Conservation (phyloP, 2,888 invertebrate genomes). For the Parochlus steinenii region DNA sequence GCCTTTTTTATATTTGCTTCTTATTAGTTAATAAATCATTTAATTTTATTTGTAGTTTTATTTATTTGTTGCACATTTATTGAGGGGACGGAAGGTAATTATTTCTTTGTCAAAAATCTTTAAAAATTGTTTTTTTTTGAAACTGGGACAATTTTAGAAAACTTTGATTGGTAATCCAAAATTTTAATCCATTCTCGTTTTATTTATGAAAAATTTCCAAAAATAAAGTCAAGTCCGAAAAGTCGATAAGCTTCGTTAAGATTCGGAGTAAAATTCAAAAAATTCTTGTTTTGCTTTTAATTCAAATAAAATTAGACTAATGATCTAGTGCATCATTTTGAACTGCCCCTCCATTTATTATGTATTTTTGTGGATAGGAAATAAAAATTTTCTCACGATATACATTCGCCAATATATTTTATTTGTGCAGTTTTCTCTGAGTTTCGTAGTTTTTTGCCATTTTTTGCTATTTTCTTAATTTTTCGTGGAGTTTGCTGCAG, state of each 20-base stretch:
- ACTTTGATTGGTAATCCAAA: too few species aligned
- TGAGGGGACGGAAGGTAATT: background rate
- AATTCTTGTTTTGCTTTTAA: too few species aligned
- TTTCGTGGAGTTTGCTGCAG: background rate
- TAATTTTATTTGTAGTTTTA: slow-evolving; percentile 11
- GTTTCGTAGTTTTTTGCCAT: background rate
- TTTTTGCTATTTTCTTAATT: background rate
- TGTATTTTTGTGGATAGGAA: background rate
- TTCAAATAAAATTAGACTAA: too few species aligned
- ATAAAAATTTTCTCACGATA: slow-evolving; percentile 10
- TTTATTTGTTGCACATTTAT: slow-evolving; percentile 6
- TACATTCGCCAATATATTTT: slow-evolving; percentile 7
- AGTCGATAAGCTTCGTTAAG: too few species aligned
- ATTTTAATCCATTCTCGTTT: too few species aligned
- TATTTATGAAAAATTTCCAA: too few species aligned
- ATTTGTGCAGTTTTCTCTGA: background rate
- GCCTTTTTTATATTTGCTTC: slow-evolving; percentile 5
- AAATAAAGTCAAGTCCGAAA: too few species aligned
- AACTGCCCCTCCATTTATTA: too few species aligned
- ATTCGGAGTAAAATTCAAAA: too few species aligned
- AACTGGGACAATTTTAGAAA: background rate
- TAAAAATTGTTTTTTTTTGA: background rate
- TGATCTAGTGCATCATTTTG: too few species aligned
- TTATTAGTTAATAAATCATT: slow-evolving; percentile 13
- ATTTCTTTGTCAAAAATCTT: background rate